Conservation (phyloP, 1,140 invertebrate species). For the Magallana angulata region DNA sequence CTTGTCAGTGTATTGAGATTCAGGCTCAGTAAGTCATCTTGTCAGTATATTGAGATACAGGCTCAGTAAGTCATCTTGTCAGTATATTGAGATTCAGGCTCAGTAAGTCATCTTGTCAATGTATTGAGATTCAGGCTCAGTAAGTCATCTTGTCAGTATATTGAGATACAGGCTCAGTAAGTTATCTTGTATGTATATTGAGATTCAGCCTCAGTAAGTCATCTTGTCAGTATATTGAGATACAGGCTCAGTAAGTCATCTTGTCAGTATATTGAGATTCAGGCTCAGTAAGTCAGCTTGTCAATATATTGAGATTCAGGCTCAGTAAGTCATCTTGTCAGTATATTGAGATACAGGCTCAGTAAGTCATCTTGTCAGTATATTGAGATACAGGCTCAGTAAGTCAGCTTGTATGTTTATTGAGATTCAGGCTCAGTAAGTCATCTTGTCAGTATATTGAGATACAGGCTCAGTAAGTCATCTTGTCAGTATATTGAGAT, state of each 20-base stretch:
- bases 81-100: not conserved
- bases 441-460: not conserved
- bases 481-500: not conserved
- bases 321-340: not conserved
- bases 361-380: not conserved
- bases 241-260: conserved; percentile 13
- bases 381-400: not conserved
- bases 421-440: conserved; percentile 9
- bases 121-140: not conserved
- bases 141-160: not conserved
- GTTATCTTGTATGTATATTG: not conserved
- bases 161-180: not conserved
- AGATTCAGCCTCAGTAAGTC: conserved; percentile 16
- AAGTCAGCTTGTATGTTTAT: not conserved
- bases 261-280: not conserved
- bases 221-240: not conserved
- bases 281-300: not conserved
- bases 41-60: not conserved
- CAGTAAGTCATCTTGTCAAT: not conserved
- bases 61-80: not conserved
- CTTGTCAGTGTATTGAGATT: not conserved
- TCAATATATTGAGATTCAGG: not conserved
- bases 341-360: not conserved
- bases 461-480: conserved; percentile 7
- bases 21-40: conserved; percentile 1